A percentile compares a stretch with the other conserved stretches of the same genome.
phyloP scores from a whole-genome alignment of 2,113 vertebrate species.

The Mesoclemmys tuberculata region DNA sequence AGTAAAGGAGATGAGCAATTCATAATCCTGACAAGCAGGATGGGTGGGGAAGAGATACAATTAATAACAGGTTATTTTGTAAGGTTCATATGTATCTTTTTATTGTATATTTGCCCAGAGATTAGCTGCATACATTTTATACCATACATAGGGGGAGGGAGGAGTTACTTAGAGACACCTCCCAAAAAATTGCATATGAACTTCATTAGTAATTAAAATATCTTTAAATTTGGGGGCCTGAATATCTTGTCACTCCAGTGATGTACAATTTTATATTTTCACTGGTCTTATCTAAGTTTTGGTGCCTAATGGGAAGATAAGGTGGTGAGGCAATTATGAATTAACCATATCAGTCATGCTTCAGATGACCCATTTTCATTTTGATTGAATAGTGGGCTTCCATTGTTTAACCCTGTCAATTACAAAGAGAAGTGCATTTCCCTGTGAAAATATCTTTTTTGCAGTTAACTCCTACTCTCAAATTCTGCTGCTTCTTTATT shows the following conservation, averaged over 20 bases:
- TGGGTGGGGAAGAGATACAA: not conserved
- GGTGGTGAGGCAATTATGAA: not conserved
- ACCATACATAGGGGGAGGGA: not conserved
- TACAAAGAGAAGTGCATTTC: not conserved
- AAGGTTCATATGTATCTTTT: not conserved
- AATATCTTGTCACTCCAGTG: not conserved
- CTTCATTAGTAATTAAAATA: not conserved
- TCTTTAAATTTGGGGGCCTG: not conserved
- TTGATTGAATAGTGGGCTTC: not conserved
- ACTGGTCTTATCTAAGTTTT: not conserved
- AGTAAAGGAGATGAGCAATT: not conserved
- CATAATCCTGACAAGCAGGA: not conserved
- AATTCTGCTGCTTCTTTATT: not conserved
- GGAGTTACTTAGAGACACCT: not conserved
- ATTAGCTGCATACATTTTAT: not conserved
- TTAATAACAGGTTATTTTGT: not conserved
- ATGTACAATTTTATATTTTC: not conserved
- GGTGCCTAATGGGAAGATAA: not conserved
- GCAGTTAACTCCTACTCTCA: not conserved
- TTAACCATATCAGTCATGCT: not conserved
- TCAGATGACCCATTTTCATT: not conserved
- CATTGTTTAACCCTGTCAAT: not conserved
- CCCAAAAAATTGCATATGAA: not conserved
- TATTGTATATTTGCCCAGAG: not conserved
- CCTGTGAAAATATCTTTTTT: not conserved